Percentiles rank a stretch among this genome's conserved stretches.
Conservation (phyloP, 2,113 vertebrate species). For the Oreochromis spilurus region DNA sequence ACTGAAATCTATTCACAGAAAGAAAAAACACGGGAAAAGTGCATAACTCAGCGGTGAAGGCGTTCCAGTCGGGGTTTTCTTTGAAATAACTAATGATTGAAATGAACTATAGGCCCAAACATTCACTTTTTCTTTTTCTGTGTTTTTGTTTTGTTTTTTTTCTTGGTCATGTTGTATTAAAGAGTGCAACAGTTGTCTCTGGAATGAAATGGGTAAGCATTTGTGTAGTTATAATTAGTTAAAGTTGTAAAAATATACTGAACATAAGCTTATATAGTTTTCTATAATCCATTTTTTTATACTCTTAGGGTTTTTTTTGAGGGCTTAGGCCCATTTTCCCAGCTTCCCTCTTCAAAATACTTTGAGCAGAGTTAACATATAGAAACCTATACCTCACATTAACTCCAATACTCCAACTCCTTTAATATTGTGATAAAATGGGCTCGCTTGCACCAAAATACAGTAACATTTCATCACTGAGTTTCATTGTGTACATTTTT, state of each 20-base stretch:
- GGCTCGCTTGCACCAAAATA: neutral
- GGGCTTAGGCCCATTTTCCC: neutral
- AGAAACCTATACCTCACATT: neutral
- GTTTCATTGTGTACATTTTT: neutral
- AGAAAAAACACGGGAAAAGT: neutral
- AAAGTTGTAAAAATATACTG: neutral
- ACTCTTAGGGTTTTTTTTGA: neutral
- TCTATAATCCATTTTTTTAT: neutral
- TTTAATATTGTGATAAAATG: neutral
- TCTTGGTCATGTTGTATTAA: neutral
- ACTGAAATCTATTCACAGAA: slow-evolving; percentile 4
- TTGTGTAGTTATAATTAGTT: neutral
- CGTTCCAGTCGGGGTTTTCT: neutral
- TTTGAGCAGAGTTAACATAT: neutral
- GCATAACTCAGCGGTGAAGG: neutral
- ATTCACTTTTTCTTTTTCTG: neutral
- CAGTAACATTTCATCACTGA: neutral
- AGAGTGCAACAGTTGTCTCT: neutral
- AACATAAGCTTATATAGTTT: neutral
- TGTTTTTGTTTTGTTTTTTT: neutral
- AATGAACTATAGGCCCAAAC: neutral
- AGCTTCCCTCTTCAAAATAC: neutral
- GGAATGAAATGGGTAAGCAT: neutral
- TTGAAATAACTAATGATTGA: neutral
- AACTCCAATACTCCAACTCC: neutral